Percentiles rank a stretch among this genome's conserved stretches.
These are phyloP conservation scores for Agonum fuliginosum DNA, from an alignment of 2,888 invertebrate genomes.

Conservation along the genomic window DNA sequence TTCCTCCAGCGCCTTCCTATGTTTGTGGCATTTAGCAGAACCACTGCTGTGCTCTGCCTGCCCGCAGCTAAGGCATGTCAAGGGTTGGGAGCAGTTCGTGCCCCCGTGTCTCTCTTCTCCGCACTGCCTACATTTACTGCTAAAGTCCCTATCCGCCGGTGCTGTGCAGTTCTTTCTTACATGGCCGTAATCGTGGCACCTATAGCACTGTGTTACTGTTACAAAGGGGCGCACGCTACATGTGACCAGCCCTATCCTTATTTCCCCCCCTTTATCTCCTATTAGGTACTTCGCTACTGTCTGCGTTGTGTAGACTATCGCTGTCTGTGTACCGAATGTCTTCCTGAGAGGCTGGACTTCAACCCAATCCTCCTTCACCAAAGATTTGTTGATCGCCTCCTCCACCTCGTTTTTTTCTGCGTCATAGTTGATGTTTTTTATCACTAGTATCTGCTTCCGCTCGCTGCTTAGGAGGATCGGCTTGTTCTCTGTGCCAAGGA, in stretches of 20 bases:
- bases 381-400: too few species aligned
- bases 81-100: neutral
- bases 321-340: too few species aligned
- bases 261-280: too few species aligned
- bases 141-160: neutral
- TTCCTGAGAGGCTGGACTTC: too few species aligned
- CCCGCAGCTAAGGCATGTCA: neutral
- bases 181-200: conserved; percentile 46
- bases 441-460: too few species aligned
- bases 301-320: too few species aligned
- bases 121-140: neutral
- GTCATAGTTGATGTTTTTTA: too few species aligned
- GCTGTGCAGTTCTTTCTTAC: neutral
- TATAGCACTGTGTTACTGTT: neutral
- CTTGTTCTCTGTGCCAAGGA: too few species aligned
- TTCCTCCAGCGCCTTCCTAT: neutral
- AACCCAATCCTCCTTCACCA: too few species aligned
- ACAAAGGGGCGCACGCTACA: neutral
- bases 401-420: too few species aligned
- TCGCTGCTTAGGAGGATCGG: too few species aligned
- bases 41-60: neutral
- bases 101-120: neutral
- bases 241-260: neutral
- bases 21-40: neutral
- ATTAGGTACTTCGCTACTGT: too few species aligned